These are phyloP conservation scores for Dromas ardeola DNA, from an alignment of 2,113 vertebrate species.

Conservation along the genomic window DNA sequence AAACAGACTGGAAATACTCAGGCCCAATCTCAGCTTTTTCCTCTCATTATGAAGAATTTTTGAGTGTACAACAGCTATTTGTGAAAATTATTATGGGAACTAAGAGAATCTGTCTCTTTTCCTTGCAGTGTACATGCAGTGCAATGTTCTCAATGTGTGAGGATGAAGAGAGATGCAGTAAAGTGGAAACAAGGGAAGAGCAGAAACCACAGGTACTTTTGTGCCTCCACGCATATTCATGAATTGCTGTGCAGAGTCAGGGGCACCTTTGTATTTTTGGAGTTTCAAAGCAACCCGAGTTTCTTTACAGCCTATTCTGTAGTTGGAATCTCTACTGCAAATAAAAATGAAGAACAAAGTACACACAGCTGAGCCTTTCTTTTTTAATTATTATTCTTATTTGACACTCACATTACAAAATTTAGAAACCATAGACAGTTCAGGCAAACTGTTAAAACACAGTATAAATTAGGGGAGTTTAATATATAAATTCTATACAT, in stretches of 20 bases:
- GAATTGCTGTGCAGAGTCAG: background rate
- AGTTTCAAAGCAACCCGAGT: background rate
- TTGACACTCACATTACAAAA: constrained; percentile 79
- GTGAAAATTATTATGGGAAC: background rate
- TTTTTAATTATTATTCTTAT: constrained; percentile 42
- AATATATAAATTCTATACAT: constrained; percentile 77
- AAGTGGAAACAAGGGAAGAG: background rate
- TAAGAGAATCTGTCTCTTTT: background rate
- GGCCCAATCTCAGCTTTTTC: background rate
- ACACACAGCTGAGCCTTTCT: background rate
- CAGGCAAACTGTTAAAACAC: constrained; percentile 82
- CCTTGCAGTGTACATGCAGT: background rate
- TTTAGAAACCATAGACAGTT: constrained; percentile 77
- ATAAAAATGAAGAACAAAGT: background rate
- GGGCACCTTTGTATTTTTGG: background rate
- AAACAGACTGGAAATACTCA: background rate
- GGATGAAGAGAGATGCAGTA: background rate
- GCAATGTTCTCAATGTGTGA: background rate
- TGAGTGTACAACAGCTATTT: background rate
- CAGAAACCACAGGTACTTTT: background rate
- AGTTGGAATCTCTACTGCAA: background rate
- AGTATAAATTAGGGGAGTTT: constrained; percentile 75
- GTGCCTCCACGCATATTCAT: background rate
- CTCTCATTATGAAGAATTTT: background rate
- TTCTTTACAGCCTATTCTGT: background rate